Evolutionary conservation across 2,888 invertebrate species (phyloP), one percentile per base, ranked within the genome.

Genomic region (Chalcosyrphus nemorum): DNA sequence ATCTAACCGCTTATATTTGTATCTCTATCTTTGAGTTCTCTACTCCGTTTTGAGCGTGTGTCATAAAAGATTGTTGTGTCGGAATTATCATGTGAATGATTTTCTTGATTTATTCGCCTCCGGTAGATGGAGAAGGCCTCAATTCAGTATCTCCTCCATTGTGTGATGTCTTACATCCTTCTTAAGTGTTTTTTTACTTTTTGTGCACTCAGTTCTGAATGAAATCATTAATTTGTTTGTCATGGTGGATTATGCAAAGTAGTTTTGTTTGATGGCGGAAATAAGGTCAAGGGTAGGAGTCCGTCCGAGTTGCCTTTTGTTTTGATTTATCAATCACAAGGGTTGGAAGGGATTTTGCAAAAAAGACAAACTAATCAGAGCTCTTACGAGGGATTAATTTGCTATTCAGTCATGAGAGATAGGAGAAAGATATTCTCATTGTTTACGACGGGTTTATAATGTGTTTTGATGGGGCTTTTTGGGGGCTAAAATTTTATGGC

Each of bases 1-100:
- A 29, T 56, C 65, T 56, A 61, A 61, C 29, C 27, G 41, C 52
- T 24, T 38, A 11, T 1, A 4, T 35, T 4, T 24, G 24, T 17
- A 5, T 29, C 5, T 27, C 5, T 27, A 27, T 27, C 5, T 13
- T 50, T 47, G 15, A 15, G 15, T 35, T 24, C 11, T 13, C 19
- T n/a, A n/a, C 1, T n/a, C 24, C 5, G 1, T 38, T 19, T 32
- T 74, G 15, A 4, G 24, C 24, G 2, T 74, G 15, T 15, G 21
- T 27, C 15, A 0, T 32, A 3, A n/a, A 4, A 52, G 19, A 54
- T 61, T 54, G 63, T 50, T 43, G 61, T 61, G 24, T 68, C 66
- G 56, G 32, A 45, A 43, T 66, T 59, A 59, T 76, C 66, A 68
- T 68, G 76, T 52, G 76, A 76, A 76, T 76, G 66, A 32, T 76